Conservation (phyloP, 2,797 vertebrate species). For the Forpus xanthops region DNA sequence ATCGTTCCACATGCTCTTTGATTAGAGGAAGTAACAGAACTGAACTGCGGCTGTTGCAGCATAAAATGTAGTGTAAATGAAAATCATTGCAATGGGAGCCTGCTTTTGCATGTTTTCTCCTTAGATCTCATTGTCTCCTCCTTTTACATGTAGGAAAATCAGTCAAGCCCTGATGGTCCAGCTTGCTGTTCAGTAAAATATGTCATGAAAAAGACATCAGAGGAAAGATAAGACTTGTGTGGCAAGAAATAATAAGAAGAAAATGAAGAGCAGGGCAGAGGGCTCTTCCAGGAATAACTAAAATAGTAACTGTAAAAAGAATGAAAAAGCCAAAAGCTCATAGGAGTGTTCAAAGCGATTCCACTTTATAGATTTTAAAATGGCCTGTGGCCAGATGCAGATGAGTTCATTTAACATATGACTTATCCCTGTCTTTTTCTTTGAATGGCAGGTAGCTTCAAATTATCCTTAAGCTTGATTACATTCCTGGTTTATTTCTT, state of each 20-base stretch:
- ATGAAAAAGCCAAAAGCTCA: conserved; percentile 36
- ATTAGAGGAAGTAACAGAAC: neutral
- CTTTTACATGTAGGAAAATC: neutral
- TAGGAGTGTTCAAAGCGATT: conserved; percentile 13
- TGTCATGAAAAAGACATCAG: neutral
- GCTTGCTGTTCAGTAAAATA: conserved; percentile 26
- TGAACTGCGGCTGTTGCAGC: neutral
- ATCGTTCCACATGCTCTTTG: neutral
- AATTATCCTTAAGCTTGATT: conserved; percentile 26
- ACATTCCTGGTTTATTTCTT: conserved; percentile 10
- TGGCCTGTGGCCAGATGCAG: conserved; percentile 34
- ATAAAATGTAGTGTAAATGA: neutral
- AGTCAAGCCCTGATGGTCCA: neutral
- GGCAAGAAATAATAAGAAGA: neutral
- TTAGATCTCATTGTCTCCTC: neutral
- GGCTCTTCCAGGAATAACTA: neutral
- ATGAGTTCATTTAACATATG: conserved; percentile 44
- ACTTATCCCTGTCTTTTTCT: conserved; percentile 45
- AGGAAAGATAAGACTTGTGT: neutral
- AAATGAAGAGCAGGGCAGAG: neutral
- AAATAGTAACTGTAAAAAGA: conserved; percentile 30
- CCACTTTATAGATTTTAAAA: conserved; percentile 33
- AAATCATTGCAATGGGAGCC: neutral
- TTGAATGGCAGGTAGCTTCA: conserved; percentile 12
- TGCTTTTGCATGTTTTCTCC: neutral